A percentile compares a stretch with the other conserved stretches of the same genome.
phyloP scores from a whole-genome alignment of 2,888 invertebrate species.

The Ophonus ardosiacus region DNA sequence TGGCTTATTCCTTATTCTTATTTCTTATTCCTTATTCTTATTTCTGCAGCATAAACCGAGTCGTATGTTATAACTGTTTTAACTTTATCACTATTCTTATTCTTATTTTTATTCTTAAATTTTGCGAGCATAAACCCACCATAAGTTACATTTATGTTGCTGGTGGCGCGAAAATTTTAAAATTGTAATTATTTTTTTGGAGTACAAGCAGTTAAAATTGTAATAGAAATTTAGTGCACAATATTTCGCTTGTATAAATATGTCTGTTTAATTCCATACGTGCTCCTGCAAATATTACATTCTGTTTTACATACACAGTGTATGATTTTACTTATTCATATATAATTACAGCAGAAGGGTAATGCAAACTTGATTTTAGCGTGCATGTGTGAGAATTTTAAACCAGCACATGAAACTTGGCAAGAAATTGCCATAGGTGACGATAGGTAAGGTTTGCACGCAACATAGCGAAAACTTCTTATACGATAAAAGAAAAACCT shows the following conservation, averaged over 20 bases:
- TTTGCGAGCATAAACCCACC: too few species aligned
- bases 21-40: too few species aligned
- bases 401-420: slow-evolving; percentile 2
- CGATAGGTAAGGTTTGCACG: not conserved
- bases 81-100: too few species aligned
- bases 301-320: not conserved
- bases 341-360: not conserved
- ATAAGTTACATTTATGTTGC: too few species aligned
- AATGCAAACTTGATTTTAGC: slow-evolving; percentile 7
- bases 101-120: too few species aligned
- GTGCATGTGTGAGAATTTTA: slow-evolving; percentile 8
- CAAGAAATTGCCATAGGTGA: not conserved
- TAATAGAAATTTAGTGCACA: not conserved
- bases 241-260: not conserved
- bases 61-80: too few species aligned
- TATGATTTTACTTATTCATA: slow-evolving; percentile 7
- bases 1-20: too few species aligned
- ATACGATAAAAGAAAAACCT: too few species aligned
- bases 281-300: not conserved
- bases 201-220: not conserved
- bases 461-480: not conserved
- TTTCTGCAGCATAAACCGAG: too few species aligned
- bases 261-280: not conserved
- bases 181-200: not conserved
- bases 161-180: not conserved